A percentile compares a stretch with the other conserved stretches of the same genome.
phyloP scores from a whole-genome alignment of 2,888 invertebrate genomes.

The Hemithea aestivaria region DNA sequence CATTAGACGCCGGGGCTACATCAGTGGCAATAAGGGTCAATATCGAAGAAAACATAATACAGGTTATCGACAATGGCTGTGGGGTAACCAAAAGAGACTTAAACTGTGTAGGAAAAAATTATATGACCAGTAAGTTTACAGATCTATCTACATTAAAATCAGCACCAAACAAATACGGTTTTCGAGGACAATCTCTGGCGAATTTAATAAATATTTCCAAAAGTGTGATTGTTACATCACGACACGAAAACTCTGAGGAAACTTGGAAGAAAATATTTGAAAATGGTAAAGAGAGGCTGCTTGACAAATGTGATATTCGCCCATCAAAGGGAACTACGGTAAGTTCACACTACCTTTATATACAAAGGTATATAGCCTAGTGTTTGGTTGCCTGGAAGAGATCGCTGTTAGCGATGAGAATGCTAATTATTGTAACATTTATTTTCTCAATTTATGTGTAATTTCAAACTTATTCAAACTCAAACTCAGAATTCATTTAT shows the following conservation, averaged over 20 bases:
- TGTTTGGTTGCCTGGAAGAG: too few relatives aligned
- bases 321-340: conserved; percentile 85
- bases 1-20: conserved; percentile 84
- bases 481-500: too few relatives aligned
- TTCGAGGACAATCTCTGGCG: conserved; percentile 83
- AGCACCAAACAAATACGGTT: conserved; percentile 80
- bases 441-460: too few relatives aligned
- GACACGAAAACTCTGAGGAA: conserved; percentile 52
- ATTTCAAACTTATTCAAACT: too few relatives aligned
- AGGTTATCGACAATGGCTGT: conserved; percentile 87
- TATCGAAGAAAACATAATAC: conserved; percentile 79
- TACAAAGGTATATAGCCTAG: too few relatives aligned
- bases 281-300: conserved; percentile 61
- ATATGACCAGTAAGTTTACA: conserved; percentile 82
- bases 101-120: conserved; percentile 77
- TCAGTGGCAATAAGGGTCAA: conserved; percentile 85
- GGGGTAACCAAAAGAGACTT: conserved; percentile 81
- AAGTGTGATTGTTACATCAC: conserved; percentile 80
- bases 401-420: too few relatives aligned
- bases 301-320: conserved; percentile 55
- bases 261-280: conserved; percentile 80
- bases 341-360: conserved; percentile 28
- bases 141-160: conserved; percentile 71
- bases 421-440: too few relatives aligned
- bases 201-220: conserved; percentile 80